These are phyloP conservation scores for Orgyia antiqua DNA, from an alignment of 2,888 invertebrate genomes.

Conservation along the genomic window DNA sequence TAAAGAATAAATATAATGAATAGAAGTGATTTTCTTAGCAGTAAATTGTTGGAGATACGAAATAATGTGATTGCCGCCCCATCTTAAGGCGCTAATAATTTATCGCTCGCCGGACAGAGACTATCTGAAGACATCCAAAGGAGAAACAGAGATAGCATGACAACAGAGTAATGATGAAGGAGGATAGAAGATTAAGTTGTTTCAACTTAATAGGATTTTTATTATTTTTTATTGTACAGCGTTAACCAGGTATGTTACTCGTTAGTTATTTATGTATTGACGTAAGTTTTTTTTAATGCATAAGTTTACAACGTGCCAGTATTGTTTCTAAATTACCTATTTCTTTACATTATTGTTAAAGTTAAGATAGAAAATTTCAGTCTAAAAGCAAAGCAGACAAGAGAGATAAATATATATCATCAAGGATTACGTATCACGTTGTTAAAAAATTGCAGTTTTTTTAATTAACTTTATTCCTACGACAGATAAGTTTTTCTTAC, in stretches of 20 bases:
- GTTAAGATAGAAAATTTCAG: too few relatives aligned
- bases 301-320: too few relatives aligned
- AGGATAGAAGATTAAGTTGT: constrained; percentile 33
- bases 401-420: too few relatives aligned
- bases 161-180: constrained; percentile 8
- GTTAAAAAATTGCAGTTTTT: too few relatives aligned
- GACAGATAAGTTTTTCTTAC: too few relatives aligned
- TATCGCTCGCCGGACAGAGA: constrained; percentile 27
- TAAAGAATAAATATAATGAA: too few relatives aligned
- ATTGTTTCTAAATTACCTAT: too few relatives aligned
- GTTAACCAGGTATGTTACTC: constrained; percentile 13
- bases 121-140: constrained; percentile 9
- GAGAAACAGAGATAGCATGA: constrained; percentile 5
- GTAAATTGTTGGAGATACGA: constrained; percentile 28
- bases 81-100: constrained; percentile 46
- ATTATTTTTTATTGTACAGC: constrained; percentile 46
- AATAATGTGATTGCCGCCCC: constrained; percentile 39
- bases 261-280: constrained; percentile 6
- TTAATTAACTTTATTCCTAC: too few relatives aligned
- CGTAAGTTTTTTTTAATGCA: not conserved
- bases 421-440: too few relatives aligned
- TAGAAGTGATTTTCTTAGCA: constrained; percentile 22
- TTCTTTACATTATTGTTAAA: too few relatives aligned
- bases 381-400: too few relatives aligned
- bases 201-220: constrained; percentile 45